These are phyloP conservation scores for Genyomyrus donnyi DNA, from an alignment of 2,113 vertebrate genomes.

Conservation along the genomic window DNA sequence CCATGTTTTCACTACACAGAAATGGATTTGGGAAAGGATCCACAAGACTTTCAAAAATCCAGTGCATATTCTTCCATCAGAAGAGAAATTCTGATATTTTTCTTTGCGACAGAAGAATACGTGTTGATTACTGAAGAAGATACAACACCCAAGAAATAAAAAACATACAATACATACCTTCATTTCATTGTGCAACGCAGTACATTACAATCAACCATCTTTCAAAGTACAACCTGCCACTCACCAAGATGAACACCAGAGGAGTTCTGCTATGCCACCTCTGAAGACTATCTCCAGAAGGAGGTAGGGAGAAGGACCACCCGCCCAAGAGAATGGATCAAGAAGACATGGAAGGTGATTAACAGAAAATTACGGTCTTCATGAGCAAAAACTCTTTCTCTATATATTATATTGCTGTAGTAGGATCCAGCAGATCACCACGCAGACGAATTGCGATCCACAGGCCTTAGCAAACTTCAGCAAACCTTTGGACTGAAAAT, in stretches of 20 bases:
- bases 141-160: background rate
- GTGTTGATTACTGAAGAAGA: background rate
- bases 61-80: background rate
- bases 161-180: constrained; percentile 3
- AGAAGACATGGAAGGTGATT: background rate
- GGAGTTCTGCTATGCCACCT: background rate
- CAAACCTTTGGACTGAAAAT: constrained; percentile 29
- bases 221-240: background rate
- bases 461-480: constrained; percentile 22
- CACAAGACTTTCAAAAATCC: background rate
- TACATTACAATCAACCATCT: background rate
- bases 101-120: background rate
- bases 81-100: background rate
- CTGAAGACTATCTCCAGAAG: background rate
- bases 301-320: background rate
- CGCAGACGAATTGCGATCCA: constrained; percentile 17
- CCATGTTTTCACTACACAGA: background rate
- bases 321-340: background rate
- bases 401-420: constrained; percentile 7
- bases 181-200: background rate
- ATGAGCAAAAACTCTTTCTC: background rate
- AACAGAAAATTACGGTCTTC: background rate
- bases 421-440: background rate
- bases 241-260: background rate
- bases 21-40: background rate